phyloP scores from a whole-genome alignment of 2,888 invertebrate genomes.

The Drosophila niveifrons region DNA sequence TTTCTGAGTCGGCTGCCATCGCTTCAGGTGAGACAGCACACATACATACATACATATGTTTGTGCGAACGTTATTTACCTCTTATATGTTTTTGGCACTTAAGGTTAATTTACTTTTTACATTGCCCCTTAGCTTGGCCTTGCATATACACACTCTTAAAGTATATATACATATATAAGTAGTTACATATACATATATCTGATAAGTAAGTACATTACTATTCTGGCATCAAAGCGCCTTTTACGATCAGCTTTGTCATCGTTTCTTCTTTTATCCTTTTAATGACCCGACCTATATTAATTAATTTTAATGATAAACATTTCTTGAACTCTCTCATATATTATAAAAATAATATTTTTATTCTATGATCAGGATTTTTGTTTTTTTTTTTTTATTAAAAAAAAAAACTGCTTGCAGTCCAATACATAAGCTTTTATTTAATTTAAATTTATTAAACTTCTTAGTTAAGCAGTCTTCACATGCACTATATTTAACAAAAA shows the following conservation, averaged over 20 bases:
- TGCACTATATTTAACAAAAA: too few relatives aligned
- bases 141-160: slow-evolving; percentile 34
- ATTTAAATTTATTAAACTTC: too few relatives aligned
- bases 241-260: slow-evolving; percentile 13
- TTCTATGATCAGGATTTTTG: too few relatives aligned
- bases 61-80: slow-evolving; percentile 18
- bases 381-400: too few relatives aligned
- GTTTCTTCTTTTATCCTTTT: slow-evolving; percentile 20
- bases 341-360: too few relatives aligned
- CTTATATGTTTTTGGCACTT: slow-evolving; percentile 56
- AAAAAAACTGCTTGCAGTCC: too few relatives aligned
- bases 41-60: neutral
- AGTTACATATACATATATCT: slow-evolving; percentile 13
- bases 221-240: slow-evolving; percentile 13
- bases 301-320: slow-evolving; percentile 10
- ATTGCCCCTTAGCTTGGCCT: slow-evolving; percentile 59
- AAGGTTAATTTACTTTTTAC: slow-evolving; percentile 72
- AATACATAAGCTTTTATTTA: too few relatives aligned
- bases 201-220: too few relatives aligned
- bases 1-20: slow-evolving; percentile 14
- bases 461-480: too few relatives aligned
- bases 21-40: slow-evolving; percentile 46
- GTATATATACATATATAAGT: slow-evolving; percentile 3
- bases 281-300: neutral
- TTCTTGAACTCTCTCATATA: neutral